Percentiles rank a stretch among this genome's conserved stretches.
Evolutionary conservation across 1,140 invertebrate genomes (phyloP).

Genomic region (Hesperophylax magnus): DNA sequence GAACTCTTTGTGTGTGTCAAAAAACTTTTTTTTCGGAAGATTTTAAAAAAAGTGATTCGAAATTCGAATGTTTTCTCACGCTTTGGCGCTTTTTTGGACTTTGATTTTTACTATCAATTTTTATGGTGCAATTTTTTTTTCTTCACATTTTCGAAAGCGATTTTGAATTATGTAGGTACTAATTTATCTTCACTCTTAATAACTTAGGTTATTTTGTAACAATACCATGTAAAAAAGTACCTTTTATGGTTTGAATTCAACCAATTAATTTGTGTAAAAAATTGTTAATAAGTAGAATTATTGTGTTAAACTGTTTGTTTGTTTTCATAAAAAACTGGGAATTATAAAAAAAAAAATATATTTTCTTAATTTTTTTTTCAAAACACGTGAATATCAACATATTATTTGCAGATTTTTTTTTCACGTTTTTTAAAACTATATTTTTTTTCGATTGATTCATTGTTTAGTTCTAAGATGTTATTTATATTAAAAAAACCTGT

Average conservation of each 20-base stretch:
- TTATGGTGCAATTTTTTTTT: constrained; percentile 35
- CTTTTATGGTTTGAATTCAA: constrained; percentile 8
- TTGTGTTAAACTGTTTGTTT: no score
- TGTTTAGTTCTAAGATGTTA: constrained; percentile 32
- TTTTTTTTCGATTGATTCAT: not conserved
- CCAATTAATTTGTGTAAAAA: no score
- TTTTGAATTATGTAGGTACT: constrained; percentile 3
- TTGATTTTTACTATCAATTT: constrained; percentile 40
- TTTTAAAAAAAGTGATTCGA: constrained; percentile 9
- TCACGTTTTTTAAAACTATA: no score
- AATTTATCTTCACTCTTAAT: not conserved
- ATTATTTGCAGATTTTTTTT: no score
- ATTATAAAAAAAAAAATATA: no score
- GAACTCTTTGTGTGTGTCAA: not conserved
- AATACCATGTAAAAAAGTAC: constrained; percentile 18
- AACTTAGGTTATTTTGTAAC: not conserved
- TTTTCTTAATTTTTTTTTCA: no score
- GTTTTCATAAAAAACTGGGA: no score
- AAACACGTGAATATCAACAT: no score
- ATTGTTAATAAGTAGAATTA: no score
- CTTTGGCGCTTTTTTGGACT: constrained; percentile 34
- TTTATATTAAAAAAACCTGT: constrained; percentile 27
- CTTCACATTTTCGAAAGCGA: constrained; percentile 5
- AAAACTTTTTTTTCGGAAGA: not conserved
- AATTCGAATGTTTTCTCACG: constrained; percentile 1